Base-by-base conservation (phyloP, 2,888 invertebrate species). In the Lasioglossum morio region DNA sequence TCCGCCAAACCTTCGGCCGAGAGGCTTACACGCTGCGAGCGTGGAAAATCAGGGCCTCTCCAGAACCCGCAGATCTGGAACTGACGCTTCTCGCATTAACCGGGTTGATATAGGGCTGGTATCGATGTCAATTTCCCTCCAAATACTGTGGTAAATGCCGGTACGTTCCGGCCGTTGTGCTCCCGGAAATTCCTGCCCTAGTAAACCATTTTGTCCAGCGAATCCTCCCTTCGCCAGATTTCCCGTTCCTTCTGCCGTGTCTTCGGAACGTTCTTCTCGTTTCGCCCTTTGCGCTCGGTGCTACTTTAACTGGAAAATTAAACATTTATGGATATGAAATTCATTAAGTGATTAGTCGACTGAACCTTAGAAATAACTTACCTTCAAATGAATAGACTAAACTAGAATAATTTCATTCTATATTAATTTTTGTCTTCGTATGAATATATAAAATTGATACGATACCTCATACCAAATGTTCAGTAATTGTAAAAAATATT, bases 41-140 rank as follows among this genome's bases (percentile, higher is more conserved):
- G 63, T 53, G 80, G 48, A n/a, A 60, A 27, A 81, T 66, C 69
- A 34, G 40, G 40, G 37, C 34, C 66, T 66, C 66, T 34, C 30
- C 8, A 34, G 34, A 34, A 34, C 34, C 66, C 19, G 23, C 66
- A 37, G 10, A 37, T 37, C 69, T 69, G 69, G 34, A 23, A 37
- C 69, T 37, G 69, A 69, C 69, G 69, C 37, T 23, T 69, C 69
- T 69, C 34, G 37, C 10, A 34, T 34, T 69, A 69, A 69, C 69
- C 23, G 19, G 37, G 69, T 37, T 69, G 69, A 69, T 69, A 10
- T 37, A 69, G 34, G 37, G 34, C 34, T 10, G 10, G 37, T 37
- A 69, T 37, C 69, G 69, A 19, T 37, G 34, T 69, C 69, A 37
- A 37, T 69, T 69, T 69, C 69, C 23, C 34, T 34, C 34, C 37